A percentile compares a stretch with the other conserved stretches of the same genome.
These are phyloP conservation scores for Tetragnatha versicolor DNA, from an alignment of 1,140 invertebrate species.

Conservation along the genomic window DNA sequence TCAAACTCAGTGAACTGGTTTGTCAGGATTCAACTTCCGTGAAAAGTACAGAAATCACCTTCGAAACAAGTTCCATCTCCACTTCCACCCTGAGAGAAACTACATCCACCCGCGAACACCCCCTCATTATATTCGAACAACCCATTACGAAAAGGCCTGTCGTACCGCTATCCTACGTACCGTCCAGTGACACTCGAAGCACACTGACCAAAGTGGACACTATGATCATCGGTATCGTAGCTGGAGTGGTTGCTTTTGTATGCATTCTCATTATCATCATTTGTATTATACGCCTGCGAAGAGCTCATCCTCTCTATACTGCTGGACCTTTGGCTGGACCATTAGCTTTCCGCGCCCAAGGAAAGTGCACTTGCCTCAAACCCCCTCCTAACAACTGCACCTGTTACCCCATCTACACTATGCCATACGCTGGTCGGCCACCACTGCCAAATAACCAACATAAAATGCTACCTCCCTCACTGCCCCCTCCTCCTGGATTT, in stretches of 20 bases:
- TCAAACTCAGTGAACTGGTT: conserved; percentile 80
- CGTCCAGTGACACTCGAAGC: conserved; percentile 31
- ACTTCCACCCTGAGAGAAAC: conserved; percentile 60
- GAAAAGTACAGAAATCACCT: conserved; percentile 53
- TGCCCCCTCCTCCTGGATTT: conserved; percentile 59
- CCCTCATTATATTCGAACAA: conserved; percentile 51
- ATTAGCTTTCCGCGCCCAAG: conserved; percentile 64
- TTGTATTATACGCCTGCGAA: conserved; percentile 76
- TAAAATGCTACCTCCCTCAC: conserved; percentile 58
- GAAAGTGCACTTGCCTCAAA: conserved; percentile 64
- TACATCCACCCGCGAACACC: conserved; percentile 62
- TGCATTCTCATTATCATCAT: conserved; percentile 86
- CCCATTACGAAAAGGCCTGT: conserved; percentile 32
- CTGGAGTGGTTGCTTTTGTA: conserved; percentile 88
- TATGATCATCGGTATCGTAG: conserved; percentile 89
- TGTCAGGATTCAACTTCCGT: conserved; percentile 69
- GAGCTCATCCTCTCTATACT: conserved; percentile 64
- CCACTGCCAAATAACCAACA: conserved; percentile 55
- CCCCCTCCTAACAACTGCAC: conserved; percentile 60
- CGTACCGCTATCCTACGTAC: conserved; percentile 20
- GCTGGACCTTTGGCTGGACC: conserved; percentile 71
- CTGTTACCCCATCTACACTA: conserved; percentile 59
- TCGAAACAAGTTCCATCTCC: conserved; percentile 64
- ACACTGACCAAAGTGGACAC: conserved; percentile 84
- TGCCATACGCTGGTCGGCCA: conserved; percentile 58